A percentile compares a stretch with the other conserved stretches of the same genome.
Evolutionary conservation across 2,888 invertebrate species (phyloP).

Genomic region (Nymphalis urticae): DNA sequence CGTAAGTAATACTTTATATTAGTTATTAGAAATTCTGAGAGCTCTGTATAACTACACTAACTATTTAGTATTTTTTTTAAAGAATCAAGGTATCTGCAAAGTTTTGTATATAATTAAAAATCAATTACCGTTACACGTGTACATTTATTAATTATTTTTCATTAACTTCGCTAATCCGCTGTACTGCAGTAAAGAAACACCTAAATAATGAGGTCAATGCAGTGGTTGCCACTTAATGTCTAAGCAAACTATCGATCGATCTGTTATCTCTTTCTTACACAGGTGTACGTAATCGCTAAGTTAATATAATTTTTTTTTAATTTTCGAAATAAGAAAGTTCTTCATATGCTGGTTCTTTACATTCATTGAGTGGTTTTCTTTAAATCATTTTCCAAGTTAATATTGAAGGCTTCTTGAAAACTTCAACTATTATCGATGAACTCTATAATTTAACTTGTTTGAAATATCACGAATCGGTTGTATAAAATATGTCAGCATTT

Average conservation of each 20-base stretch:
- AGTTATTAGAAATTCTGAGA: no score
- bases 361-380: slow-evolving; percentile 29
- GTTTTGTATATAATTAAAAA: neutral
- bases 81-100: neutral
- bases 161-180: slow-evolving; percentile 35
- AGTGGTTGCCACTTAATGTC: slow-evolving; percentile 76
- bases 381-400: neutral
- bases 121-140: neutral
- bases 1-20: no score
- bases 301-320: slow-evolving; percentile 31
- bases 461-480: no score
- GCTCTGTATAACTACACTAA: no score
- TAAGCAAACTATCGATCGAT: slow-evolving; percentile 77
- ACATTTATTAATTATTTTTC: neutral
- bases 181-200: slow-evolving; percentile 61
- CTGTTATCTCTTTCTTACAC: slow-evolving; percentile 75
- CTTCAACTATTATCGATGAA: no score
- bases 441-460: no score
- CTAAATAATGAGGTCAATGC: slow-evolving; percentile 79
- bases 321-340: slow-evolving; percentile 31
- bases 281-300: slow-evolving; percentile 47
- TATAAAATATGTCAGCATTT: no score
- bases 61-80: no score
- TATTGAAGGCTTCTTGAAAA: neutral
- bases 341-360: neutral